Conservation (phyloP, 1,140 invertebrate species). For the Eupeodes corollae region DNA sequence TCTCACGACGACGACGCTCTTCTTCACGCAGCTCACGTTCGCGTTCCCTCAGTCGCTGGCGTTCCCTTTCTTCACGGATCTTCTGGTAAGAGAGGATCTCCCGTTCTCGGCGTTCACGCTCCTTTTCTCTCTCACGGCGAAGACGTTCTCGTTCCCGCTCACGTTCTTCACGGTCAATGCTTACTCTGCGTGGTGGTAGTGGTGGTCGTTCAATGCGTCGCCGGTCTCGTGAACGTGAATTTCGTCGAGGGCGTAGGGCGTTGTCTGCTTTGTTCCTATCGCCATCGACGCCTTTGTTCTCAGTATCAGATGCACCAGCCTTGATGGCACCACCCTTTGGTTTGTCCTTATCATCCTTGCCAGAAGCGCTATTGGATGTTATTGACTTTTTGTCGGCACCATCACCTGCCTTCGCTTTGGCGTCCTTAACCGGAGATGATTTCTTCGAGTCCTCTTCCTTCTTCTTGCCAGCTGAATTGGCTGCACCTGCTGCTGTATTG, state of each 20-base stretch:
- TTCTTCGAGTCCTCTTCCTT: conserved; percentile 20
- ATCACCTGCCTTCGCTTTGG: conserved; percentile 16
- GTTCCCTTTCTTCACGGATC: conserved; percentile 60
- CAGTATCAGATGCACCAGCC: not conserved
- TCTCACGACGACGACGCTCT: conserved; percentile 59
- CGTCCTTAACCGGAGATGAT: not conserved
- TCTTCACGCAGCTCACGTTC: conserved; percentile 67
- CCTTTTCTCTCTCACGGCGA: conserved; percentile 24
- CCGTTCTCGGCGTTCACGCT: conserved; percentile 18
- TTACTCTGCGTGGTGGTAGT: conserved; percentile 8
- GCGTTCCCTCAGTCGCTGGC: conserved; percentile 61
- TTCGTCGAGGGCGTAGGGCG: not conserved
- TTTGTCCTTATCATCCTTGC: conserved; percentile 11
- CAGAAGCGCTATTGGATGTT: conserved; percentile 18
- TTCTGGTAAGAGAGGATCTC: conserved; percentile 34
- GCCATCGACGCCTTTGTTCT: conserved; percentile 3
- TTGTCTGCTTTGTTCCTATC: conserved; percentile 14
- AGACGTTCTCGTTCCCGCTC: conserved; percentile 29
- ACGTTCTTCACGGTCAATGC: conserved; percentile 18
- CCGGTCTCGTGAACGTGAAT: not conserved
- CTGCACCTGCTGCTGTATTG: conserved; percentile 8
- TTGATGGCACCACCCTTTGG: not conserved
- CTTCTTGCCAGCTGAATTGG: conserved; percentile 7
- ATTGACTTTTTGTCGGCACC: conserved; percentile 29
- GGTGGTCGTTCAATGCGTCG: not conserved